These are phyloP conservation scores for Anomalospiza imberbis DNA, from an alignment of 2,797 vertebrate genomes.

Conservation along the genomic window DNA sequence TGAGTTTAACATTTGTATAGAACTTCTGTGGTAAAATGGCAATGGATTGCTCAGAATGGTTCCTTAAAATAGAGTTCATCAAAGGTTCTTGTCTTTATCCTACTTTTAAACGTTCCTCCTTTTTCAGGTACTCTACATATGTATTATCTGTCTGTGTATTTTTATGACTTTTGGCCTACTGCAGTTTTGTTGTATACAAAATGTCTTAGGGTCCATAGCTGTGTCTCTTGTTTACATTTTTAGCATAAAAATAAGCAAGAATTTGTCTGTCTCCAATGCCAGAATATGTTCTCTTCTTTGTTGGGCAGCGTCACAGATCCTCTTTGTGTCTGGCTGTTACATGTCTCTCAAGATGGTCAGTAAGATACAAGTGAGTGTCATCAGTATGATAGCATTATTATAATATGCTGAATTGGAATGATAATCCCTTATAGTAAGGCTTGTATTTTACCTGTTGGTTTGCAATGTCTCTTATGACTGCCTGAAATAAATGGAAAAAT, in stretches of 20 bases:
- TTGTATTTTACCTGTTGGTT: constrained; percentile 57
- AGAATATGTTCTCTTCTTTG: not conserved
- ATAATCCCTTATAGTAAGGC: not conserved
- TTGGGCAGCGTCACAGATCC: not conserved
- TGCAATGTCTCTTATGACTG: not conserved
- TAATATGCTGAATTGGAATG: constrained; percentile 11
- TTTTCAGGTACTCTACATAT: not conserved
- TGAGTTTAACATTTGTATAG: not conserved
- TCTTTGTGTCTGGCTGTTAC: not conserved
- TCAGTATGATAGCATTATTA: not conserved
- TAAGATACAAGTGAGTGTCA: not conserved
- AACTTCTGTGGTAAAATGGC: not conserved
- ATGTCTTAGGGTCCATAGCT: not conserved
- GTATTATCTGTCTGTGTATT: not conserved
- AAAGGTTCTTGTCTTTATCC: not conserved
- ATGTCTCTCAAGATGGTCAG: not conserved
- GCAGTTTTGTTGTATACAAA: not conserved
- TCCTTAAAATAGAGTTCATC: not conserved
- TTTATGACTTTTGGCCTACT: not conserved
- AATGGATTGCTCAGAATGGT: not conserved
- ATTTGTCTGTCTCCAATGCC: not conserved
- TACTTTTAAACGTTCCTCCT: not conserved
- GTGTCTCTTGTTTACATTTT: not conserved
- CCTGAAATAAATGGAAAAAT: constrained; percentile 17
- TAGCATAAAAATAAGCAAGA: not conserved